Conservation (phyloP, 2,797 vertebrate species). For the Microhierax caerulescens region DNA sequence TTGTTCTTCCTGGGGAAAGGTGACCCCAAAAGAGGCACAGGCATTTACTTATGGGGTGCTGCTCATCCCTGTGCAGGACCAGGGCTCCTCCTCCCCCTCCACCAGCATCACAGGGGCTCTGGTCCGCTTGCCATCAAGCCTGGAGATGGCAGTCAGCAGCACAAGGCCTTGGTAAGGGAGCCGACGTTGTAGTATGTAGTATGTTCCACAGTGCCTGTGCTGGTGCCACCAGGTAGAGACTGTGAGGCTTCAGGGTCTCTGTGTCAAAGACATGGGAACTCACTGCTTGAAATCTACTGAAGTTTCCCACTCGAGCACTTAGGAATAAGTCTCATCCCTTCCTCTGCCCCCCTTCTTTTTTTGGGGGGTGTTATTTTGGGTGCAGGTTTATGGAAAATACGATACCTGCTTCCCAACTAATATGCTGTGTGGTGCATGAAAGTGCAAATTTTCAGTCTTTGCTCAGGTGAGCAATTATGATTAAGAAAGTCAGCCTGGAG, state of each 20-base stretch:
- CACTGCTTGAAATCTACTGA: neutral
- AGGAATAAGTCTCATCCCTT: neutral
- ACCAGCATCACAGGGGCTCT: neutral
- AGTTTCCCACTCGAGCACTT: neutral
- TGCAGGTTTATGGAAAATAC: neutral
- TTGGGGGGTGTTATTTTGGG: neutral
- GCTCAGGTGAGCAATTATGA: neutral
- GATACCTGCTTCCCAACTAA: neutral
- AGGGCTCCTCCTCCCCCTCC: neutral
- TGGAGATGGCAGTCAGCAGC: neutral
- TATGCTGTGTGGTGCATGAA: neutral
- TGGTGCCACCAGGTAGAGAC: neutral
- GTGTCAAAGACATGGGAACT: neutral
- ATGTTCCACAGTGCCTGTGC: neutral
- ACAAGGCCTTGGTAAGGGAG: neutral
- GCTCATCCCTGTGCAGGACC: neutral
- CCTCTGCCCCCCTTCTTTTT: accelerated
- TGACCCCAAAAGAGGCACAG: neutral
- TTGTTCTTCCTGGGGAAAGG: neutral
- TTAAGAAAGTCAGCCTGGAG: neutral
- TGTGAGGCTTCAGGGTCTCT: neutral
- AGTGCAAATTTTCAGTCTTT: neutral
- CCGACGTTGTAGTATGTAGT: accelerated
- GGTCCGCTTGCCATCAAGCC: neutral
- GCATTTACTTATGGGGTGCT: neutral